Evolutionary conservation across 1,140 invertebrate species (phyloP), one percentile per base, ranked within the genome.

Genomic region (Zaprionus ghesquierei): DNA sequence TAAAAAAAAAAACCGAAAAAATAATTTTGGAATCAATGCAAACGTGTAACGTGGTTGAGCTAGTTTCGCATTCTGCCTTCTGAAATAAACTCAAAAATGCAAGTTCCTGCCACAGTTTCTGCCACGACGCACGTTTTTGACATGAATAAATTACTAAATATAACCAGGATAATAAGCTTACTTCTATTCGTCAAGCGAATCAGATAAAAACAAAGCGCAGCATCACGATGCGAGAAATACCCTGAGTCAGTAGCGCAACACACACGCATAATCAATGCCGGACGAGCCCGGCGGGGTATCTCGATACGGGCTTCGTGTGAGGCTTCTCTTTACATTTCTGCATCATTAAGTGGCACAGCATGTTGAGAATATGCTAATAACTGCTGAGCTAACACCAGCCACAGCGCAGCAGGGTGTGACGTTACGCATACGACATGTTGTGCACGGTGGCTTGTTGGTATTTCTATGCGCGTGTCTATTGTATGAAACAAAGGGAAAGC

Each of bases 331-430:
- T 69, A 85, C 78, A 81, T 86, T 86, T 85, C 70, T 86, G 81
- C 81, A 84, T 84, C 77, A 84, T 84, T 80, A 85, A 84, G 77
- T 84, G 66, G 81, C 81, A 68, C 68, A 74, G 72, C 80, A 73
- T 84, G 76, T 77, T 68, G 80, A 59, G 56, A 77, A 84, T 79
- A 84, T 84, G 76, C 80, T 84, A 84, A 84, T 84, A 84, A 62
- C 69, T 53, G 31, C 33, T 23, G 9, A 13, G 12, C 60, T 6
- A 41, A 64, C 29, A 56, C 18, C 60, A 23, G 33, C 23, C 46
- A n/a, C 4, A 8, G 12, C 46, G 8, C 56, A 72, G 55, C 44
- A 31, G 69, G 56, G 49, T 29, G 55, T 9, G 41, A 31, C 54
- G 46, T 63, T 63, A 35, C 46, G 59, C 31, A 70, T 65, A 65